phyloP scores from a whole-genome alignment of 2,888 invertebrate genomes.

The Drosophila prolongata region DNA sequence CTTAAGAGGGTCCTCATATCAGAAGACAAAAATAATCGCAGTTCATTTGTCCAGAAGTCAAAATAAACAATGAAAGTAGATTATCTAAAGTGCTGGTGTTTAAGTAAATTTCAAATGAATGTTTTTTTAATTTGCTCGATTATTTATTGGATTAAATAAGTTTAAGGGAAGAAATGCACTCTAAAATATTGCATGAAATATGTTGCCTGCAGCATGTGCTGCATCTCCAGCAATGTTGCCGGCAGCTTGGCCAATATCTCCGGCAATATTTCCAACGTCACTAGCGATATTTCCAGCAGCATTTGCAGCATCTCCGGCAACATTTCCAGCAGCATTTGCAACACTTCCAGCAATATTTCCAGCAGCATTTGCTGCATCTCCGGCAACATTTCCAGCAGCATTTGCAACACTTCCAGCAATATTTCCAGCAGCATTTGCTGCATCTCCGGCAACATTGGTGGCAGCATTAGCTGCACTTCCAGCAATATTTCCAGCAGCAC shows the following conservation, averaged over 20 bases:
- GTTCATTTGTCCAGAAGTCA: neutral
- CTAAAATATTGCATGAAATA: constrained; percentile 32
- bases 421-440: constrained; percentile 6
- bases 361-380: neutral
- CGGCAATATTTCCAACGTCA: constrained; percentile 13
- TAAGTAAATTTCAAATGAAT: neutral
- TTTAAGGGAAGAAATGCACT: neutral
- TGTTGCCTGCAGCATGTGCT: constrained; percentile 23
- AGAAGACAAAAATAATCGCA: neutral
- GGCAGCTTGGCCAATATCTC: constrained; percentile 12
- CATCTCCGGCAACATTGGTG: neutral
- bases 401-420: neutral
- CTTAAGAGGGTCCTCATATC: constrained; percentile 5
- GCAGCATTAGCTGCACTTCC: constrained; percentile 1
- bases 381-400: neutral
- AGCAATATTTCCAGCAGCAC: constrained; percentile 2
- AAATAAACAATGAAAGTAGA: neutral
- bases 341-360: constrained; percentile 1
- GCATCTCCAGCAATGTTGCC: constrained; percentile 1
- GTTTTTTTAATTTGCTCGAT: constrained; percentile 6
- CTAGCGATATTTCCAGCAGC: constrained; percentile 5
- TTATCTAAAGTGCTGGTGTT: too few species aligned
- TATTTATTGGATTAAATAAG: constrained; percentile 22
- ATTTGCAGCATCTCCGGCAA: constrained; percentile 1
- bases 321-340: neutral